These are phyloP conservation scores for Xiphydria camelus DNA, from an alignment of 2,888 invertebrate genomes.

Conservation along the genomic window DNA sequence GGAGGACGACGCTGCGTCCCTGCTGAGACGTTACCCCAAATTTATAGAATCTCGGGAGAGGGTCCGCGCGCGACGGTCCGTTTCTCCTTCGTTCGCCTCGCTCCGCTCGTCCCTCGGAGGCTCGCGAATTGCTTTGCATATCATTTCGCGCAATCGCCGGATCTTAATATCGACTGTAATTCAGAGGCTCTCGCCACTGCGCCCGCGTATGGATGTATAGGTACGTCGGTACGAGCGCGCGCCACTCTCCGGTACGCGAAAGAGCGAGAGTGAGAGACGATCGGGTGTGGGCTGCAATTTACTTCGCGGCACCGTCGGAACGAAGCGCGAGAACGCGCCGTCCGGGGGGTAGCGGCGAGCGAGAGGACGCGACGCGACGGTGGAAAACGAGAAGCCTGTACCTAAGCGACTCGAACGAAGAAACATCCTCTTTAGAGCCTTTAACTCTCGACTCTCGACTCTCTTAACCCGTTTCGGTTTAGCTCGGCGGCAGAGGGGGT, in stretches of 20 bases:
- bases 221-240: background rate
- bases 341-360: background rate
- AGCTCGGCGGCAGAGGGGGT: conserved; percentile 22
- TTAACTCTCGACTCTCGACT: conserved; percentile 38
- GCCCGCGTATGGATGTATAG: no score
- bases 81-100: background rate
- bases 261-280: no score
- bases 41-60: conserved; percentile 43
- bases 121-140: conserved; percentile 54
- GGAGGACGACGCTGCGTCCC: no score
- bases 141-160: conserved; percentile 54
- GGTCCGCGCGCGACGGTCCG: background rate
- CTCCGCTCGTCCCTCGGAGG: background rate
- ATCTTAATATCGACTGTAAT: conserved; percentile 57
- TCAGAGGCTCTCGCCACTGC: no score
- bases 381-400: no score
- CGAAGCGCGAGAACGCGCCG: no score
- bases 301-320: no score
- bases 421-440: conserved; percentile 39
- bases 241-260: conserved; percentile 4
- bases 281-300: no score
- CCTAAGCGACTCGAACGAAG: conserved; percentile 12
- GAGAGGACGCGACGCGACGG: no score
- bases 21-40: conserved; percentile 33
- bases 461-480: conserved; percentile 46